These are phyloP conservation scores for Heliangelus exortis DNA, from an alignment of 2,797 vertebrate genomes.

Conservation along the genomic window DNA sequence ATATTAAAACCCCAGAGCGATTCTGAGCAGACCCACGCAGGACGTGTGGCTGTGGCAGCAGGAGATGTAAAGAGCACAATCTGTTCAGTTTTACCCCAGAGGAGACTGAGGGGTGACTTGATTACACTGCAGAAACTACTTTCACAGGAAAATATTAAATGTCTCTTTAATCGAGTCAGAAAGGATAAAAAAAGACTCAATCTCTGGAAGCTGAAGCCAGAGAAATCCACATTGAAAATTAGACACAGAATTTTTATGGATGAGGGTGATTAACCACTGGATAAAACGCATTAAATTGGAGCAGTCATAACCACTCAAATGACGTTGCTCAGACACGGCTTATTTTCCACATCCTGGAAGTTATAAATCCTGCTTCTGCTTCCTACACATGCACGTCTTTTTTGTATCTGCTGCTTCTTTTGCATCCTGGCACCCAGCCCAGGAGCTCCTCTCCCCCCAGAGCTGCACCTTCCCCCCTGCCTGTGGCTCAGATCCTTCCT, in stretches of 20 bases:
- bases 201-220: background rate
- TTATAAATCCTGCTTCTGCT: background rate
- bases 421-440: background rate
- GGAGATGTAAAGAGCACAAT: background rate
- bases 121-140: background rate
- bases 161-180: background rate
- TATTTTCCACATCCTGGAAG: background rate
- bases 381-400: background rate
- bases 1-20: background rate
- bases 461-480: rapidly evolving
- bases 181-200: background rate
- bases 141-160: background rate
- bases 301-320: background rate
- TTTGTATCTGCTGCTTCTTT: background rate
- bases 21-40: background rate
- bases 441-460: rapidly evolving
- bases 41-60: background rate
- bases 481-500: too few species aligned
- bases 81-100: background rate
- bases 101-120: background rate
- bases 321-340: background rate
- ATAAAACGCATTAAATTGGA: background rate
- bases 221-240: background rate
- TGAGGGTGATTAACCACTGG: background rate
- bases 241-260: background rate